Percentiles rank a stretch among this genome's conserved stretches.
Evolutionary conservation across 2,888 invertebrate species (phyloP).

Genomic region (Coecobrya sp.): DNA sequence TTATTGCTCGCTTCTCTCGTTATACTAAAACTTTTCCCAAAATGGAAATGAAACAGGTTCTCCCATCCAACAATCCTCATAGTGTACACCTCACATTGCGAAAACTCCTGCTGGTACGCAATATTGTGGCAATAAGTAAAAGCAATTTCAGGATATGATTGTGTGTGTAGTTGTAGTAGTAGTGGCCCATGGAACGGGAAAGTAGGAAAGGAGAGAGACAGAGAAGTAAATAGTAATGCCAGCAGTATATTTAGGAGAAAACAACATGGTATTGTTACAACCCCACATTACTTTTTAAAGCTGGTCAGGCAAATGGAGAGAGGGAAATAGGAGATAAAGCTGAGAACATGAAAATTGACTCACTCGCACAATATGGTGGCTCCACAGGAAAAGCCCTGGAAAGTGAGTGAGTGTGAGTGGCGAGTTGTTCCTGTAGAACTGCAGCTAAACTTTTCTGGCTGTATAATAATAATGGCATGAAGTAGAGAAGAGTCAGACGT

Average conservation of each 20-base stretch:
- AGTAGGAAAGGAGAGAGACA: slow-evolving; percentile 28
- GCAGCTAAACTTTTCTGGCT: slow-evolving; percentile 23
- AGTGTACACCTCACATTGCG: slow-evolving; percentile 55
- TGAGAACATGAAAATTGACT: slow-evolving; percentile 78
- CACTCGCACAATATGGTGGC: slow-evolving; percentile 77
- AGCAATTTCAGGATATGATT: slow-evolving; percentile 79
- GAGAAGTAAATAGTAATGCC: slow-evolving; percentile 37
- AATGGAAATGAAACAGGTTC: slow-evolving; percentile 58
- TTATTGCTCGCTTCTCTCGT: slow-evolving; percentile 56
- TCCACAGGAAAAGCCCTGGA: slow-evolving; percentile 50
- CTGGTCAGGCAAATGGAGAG: slow-evolving; percentile 72
- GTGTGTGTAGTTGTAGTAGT: slow-evolving; percentile 32
- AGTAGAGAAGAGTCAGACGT: slow-evolving; percentile 46
- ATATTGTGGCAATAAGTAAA: slow-evolving; percentile 81
- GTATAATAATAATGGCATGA: slow-evolving; percentile 2
- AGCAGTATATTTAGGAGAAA: slow-evolving; percentile 47
- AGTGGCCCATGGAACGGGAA: not conserved
- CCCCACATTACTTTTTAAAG: slow-evolving; percentile 79
- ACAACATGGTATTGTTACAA: slow-evolving; percentile 69
- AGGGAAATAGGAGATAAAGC: slow-evolving; percentile 58
- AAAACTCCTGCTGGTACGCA: slow-evolving; percentile 77
- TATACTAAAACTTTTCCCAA: slow-evolving; percentile 34
- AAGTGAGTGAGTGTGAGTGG: slow-evolving; percentile 21
- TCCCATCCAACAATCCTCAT: not conserved
- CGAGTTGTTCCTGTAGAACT: slow-evolving; percentile 1